Percentiles rank a stretch among this genome's conserved stretches.
Conservation (phyloP, 2,113 vertebrate species). For the Takifugu flavidus region DNA sequence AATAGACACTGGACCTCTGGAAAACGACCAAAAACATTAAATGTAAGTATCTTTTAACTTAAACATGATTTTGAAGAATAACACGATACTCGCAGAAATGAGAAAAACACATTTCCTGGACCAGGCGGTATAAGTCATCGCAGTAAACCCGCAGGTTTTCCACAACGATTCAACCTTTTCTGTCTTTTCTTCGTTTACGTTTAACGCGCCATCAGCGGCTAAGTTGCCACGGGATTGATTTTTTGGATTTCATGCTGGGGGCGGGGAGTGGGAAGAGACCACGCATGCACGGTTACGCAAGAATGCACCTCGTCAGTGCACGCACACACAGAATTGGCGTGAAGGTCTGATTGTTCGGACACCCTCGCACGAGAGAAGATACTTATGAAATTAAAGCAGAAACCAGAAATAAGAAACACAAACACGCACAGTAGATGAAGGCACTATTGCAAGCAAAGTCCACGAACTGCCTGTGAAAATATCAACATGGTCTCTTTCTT, state of each 20-base stretch:
- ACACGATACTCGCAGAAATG: too few species aligned
- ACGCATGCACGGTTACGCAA: slow-evolving; percentile 28
- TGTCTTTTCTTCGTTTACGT: slow-evolving; percentile 8
- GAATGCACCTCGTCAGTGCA: slow-evolving; percentile 14
- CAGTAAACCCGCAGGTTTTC: slow-evolving; percentile 22
- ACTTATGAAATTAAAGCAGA: slow-evolving; percentile 44
- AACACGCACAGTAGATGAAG: slow-evolving; percentile 72
- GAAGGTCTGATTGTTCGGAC: slow-evolving; percentile 33
- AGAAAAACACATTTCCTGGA: too few species aligned
- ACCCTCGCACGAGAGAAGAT: slow-evolving; percentile 17
- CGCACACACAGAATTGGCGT: slow-evolving; percentile 23
- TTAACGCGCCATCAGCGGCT: slow-evolving; percentile 12
- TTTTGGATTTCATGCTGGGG: slow-evolving; percentile 45
- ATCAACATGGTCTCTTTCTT: slow-evolving; percentile 28
- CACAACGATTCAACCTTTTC: slow-evolving; percentile 16
- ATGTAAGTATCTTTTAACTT: too few species aligned
- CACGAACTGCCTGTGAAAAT: slow-evolving; percentile 65
- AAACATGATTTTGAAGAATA: too few species aligned
- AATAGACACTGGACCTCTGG: too few species aligned
- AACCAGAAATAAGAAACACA: slow-evolving; percentile 46
- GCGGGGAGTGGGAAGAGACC: background rate
- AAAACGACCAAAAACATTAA: too few species aligned
- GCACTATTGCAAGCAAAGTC: slow-evolving; percentile 81
- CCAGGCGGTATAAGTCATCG: background rate
- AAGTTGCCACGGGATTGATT: slow-evolving; percentile 30